Percentiles rank a stretch among this genome's conserved stretches.
These are phyloP conservation scores for Zosterops japonicus DNA, from an alignment of 2,113 vertebrate genomes.

Conservation along the genomic window DNA sequence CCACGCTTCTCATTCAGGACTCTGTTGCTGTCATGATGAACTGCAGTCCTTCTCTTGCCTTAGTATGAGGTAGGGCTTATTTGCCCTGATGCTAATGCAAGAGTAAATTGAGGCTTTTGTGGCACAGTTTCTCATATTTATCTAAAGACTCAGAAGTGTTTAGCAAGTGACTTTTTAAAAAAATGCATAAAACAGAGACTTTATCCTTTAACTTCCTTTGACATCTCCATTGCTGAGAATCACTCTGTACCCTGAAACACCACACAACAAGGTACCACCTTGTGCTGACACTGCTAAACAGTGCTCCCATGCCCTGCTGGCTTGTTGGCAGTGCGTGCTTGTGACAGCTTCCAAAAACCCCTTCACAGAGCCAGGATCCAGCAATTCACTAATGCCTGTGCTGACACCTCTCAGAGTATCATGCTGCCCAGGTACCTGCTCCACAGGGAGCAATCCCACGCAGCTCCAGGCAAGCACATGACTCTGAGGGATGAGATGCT, in stretches of 20 bases:
- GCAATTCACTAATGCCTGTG: background rate
- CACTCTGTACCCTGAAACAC: background rate
- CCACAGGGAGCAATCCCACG: fast-evolving
- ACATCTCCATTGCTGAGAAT: background rate
- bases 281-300: background rate
- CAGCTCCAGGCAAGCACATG: background rate
- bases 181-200: background rate
- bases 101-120: background rate
- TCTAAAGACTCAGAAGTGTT: background rate
- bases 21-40: background rate
- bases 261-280: background rate
- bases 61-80: background rate
- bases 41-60: background rate
- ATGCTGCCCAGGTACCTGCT: background rate
- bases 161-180: background rate
- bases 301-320: background rate
- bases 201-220: background rate
- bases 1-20: background rate
- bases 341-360: background rate
- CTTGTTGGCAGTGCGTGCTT: background rate
- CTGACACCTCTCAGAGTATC: background rate
- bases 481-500: background rate
- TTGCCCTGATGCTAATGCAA: background rate
- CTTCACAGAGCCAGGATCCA: background rate
- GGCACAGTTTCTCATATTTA: background rate